Percentiles rank a stretch among this genome's conserved stretches.
phyloP scores from a whole-genome alignment of 2,888 invertebrate genomes.

The Chrysomela aeneicollis region DNA sequence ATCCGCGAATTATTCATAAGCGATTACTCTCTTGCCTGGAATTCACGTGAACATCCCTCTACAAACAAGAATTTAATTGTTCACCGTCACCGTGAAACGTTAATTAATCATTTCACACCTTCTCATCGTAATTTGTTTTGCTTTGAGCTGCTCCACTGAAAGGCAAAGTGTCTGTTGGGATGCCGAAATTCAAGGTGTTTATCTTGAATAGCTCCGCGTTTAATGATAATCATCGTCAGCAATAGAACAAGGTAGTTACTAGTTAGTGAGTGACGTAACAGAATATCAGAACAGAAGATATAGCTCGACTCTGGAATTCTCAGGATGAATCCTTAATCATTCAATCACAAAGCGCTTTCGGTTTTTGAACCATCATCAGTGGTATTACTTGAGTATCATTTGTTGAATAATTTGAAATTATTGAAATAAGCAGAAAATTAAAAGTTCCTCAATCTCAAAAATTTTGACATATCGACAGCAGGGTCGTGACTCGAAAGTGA shows the following conservation, averaged over 20 bases:
- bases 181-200: slow-evolving; percentile 34
- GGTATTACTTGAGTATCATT: no score
- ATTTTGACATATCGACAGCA: no score
- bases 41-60: slow-evolving; percentile 3
- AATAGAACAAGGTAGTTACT: not conserved
- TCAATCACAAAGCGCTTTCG: no score
- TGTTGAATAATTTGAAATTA: no score
- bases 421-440: no score
- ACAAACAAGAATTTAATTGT: slow-evolving; percentile 37
- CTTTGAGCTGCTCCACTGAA: slow-evolving; percentile 35
- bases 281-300: not conserved
- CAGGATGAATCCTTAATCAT: no score
- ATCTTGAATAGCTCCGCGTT: slow-evolving; percentile 28
- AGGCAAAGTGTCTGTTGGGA: slow-evolving; percentile 32
- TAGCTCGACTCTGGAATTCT: no score
- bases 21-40: not conserved
- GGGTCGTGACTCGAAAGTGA: no score
- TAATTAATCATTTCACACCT: slow-evolving; percentile 46
- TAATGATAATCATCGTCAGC: slow-evolving; percentile 4
- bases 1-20: not conserved
- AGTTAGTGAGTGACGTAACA: not conserved
- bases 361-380: no score
- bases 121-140: slow-evolving; percentile 38
- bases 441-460: no score
- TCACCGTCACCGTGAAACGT: slow-evolving; percentile 33